A percentile compares a stretch with the other conserved stretches of the same genome.
These are phyloP conservation scores for Potamilus streckersoni DNA, from an alignment of 1,140 invertebrate species.

Conservation along the genomic window DNA sequence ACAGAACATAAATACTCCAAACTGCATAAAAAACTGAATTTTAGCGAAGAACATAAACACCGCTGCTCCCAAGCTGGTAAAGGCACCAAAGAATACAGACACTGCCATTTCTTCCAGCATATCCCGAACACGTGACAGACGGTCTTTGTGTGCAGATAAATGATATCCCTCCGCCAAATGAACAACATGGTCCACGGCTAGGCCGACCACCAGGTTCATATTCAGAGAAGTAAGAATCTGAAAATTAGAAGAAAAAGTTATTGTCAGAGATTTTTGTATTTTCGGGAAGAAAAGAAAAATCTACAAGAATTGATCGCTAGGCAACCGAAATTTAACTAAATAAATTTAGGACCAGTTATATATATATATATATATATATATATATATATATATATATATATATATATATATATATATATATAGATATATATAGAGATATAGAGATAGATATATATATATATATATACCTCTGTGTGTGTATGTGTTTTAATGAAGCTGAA, in stretches of 20 bases:
- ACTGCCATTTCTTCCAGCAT: conserved; percentile 59
- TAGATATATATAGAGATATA: no score
- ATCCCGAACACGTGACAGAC: conserved; percentile 48
- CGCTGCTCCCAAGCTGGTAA: conserved; percentile 53
- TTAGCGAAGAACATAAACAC: conserved; percentile 54
- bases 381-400: background rate
- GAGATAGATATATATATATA: no score
- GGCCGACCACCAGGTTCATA: conserved; percentile 57
- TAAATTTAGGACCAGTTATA: no score
- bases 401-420: background rate
- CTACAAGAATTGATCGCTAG: no score
- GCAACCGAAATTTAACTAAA: no score
- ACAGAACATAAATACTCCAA: conserved; percentile 58
- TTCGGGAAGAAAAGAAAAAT: no score
- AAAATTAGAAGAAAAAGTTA: conserved; percentile 21
- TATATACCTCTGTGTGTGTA: no score
- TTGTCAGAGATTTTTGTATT: no score
- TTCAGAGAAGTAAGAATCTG: conserved; percentile 61
- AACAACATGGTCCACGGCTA: conserved; percentile 64
- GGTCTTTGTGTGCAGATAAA: conserved; percentile 40
- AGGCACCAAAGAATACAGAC: conserved; percentile 55
- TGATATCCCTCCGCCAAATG: conserved; percentile 62
- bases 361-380: background rate
- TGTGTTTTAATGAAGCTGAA: no score
- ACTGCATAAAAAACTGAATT: conserved; percentile 54